Evolutionary conservation across 2,113 vertebrate species (phyloP).

Genomic region (Poeciliopsis occidentalis): DNA sequence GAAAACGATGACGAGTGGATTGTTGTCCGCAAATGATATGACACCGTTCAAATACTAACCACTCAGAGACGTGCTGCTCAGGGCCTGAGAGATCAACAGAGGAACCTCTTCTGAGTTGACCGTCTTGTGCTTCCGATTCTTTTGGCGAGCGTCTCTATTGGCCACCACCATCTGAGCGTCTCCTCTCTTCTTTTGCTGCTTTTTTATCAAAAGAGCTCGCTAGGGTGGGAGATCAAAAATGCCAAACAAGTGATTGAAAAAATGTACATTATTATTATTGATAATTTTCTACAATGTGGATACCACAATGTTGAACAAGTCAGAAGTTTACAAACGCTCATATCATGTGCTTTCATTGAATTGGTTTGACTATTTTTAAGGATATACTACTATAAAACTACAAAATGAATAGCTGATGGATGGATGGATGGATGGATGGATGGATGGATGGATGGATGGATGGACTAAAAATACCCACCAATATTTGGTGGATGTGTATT

Average conservation of each 20-base stretch:
- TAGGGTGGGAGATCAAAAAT: constrained; percentile 27
- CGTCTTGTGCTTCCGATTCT: constrained; percentile 71
- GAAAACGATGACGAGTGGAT: too few relatives aligned
- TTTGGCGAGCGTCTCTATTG: constrained; percentile 74
- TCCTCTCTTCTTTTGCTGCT: constrained; percentile 79
- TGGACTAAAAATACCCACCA: neutral
- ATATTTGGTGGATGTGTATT: too few relatives aligned
- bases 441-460: neutral
- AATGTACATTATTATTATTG: neutral
- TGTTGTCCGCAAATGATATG: neutral
- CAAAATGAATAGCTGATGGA: too few relatives aligned
- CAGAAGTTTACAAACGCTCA: too few relatives aligned
- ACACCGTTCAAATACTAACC: constrained; percentile 52
- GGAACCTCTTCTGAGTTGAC: constrained; percentile 71
- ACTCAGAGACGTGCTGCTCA: constrained; percentile 76
- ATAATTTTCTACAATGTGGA: neutral
- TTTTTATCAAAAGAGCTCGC: constrained; percentile 79
- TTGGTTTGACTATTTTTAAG: too few relatives aligned
- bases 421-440: too few relatives aligned
- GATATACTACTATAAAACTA: too few relatives aligned
- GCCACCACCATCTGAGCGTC: constrained; percentile 80
- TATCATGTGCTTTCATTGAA: neutral
- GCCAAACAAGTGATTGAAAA: neutral
- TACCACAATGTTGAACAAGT: neutral
- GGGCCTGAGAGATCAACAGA: constrained; percentile 76